Evolutionary conservation across 2,888 invertebrate genomes (phyloP), one percentile per base, ranked within the genome.

Genomic region (Meganola albula): DNA sequence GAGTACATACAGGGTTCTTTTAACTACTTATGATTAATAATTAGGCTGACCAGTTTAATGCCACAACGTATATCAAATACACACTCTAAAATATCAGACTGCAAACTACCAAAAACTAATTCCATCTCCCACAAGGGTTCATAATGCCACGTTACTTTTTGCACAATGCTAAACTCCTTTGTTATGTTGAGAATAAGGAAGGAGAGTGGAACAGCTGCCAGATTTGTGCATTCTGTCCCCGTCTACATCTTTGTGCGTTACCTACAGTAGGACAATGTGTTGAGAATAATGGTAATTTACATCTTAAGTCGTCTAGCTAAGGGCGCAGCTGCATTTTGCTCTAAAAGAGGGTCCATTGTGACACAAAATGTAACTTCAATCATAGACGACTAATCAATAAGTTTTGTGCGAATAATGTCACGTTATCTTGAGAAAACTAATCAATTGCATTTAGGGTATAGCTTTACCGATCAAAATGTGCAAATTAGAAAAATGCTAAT

Each of bases 241-340:
- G 78, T 79, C 80, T 78, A 74, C 78, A 82, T 83, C 77, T 78
- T 80, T 78, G 76, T 79, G 61, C 62, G 68, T 68, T n/a, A 64
- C 65, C 63, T 63, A 63, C 64, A 50, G 45, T 42, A 58, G 70
- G 57, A 84, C 83, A 84, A 84, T 76, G 52, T 69, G 41, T 37
- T 27, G 45, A 48, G 66, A 75, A 83, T 84, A 85, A 84, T 80
- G 83, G 82, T 77, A 83, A 85, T 85, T 84, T 82, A 75, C 82
- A 85, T 84, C 84, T 84, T 83, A 82, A 77, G 83, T 78, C 80
- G 74, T 69, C 74, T 72, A 72, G 68, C 55, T 71, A 71, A 79
- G 74, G 73, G 72, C 72, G 76, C 84, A 84, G 84, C 85, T 85
- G 85, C 74, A 63, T 67, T 77, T 74, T 54, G 69, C 74, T 57